These are phyloP conservation scores for Tetranychus truncatus DNA, from an alignment of 2,888 invertebrate genomes.

Conservation along the genomic window DNA sequence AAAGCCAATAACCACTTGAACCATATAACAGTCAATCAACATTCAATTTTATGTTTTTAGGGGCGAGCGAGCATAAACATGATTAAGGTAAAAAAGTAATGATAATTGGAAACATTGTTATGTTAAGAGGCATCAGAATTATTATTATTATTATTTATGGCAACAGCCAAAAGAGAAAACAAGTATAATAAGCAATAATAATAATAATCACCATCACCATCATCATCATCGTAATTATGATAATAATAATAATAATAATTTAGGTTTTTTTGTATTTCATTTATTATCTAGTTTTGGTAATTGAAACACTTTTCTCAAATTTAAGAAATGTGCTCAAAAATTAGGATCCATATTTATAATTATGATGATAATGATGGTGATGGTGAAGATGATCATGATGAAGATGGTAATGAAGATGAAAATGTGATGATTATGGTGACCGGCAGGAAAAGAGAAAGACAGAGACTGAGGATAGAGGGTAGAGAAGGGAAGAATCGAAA, in stretches of 20 bases:
- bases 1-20: background rate
- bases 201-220: background rate
- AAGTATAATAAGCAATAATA: conserved; percentile 1
- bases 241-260: background rate
- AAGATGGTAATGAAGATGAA: background rate
- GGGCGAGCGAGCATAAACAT: background rate
- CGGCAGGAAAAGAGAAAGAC: background rate
- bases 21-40: background rate
- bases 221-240: background rate
- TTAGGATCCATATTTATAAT: background rate
- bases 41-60: background rate
- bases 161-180: background rate
- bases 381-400: background rate
- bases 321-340: too few species aligned
- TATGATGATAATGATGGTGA: background rate
- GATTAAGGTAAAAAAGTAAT: conserved; percentile 1
- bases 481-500: conserved; percentile 4
- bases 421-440: background rate
- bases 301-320: background rate
- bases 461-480: background rate
- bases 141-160: background rate
- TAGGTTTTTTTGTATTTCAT: background rate
- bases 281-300: background rate
- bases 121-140: background rate
- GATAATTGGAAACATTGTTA: background rate